Conservation (phyloP, 2,888 invertebrate genomes). For the Noctuana brunneofusca region DNA sequence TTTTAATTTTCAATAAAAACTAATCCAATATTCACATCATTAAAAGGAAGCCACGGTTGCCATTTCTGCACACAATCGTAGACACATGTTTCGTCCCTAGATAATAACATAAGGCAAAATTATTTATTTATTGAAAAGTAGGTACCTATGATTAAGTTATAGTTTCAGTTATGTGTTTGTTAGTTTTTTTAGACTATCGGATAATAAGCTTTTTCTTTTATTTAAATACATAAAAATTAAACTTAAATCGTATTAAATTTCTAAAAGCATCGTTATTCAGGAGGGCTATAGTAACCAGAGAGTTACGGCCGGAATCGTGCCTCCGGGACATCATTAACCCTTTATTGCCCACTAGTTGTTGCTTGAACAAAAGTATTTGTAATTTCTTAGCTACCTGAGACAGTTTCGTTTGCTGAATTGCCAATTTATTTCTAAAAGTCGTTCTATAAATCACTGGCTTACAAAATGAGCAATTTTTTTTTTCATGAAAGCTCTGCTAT, state of each 20-base stretch:
- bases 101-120: no score
- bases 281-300: slow-evolving; percentile 3
- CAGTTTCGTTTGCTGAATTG: not conserved
- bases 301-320: slow-evolving; percentile 3
- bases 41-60: no score
- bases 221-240: not conserved
- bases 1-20: no score
- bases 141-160: no score
- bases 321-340: slow-evolving; percentile 24
- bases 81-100: no score
- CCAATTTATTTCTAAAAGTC: slow-evolving; percentile 7
- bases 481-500: no score
- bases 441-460: not conserved
- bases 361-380: slow-evolving; percentile 4
- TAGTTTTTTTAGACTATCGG: no score
- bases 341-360: not conserved
- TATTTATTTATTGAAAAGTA: no score
- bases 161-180: no score
- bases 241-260: slow-evolving; percentile 1
- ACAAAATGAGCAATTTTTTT: not conserved
- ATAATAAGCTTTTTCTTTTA: no score
- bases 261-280: not conserved
- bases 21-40: no score
- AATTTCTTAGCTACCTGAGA: not conserved
- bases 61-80: no score